Evolutionary conservation across 2,888 invertebrate genomes (phyloP).

Genomic region (Heliconius charithonia): DNA sequence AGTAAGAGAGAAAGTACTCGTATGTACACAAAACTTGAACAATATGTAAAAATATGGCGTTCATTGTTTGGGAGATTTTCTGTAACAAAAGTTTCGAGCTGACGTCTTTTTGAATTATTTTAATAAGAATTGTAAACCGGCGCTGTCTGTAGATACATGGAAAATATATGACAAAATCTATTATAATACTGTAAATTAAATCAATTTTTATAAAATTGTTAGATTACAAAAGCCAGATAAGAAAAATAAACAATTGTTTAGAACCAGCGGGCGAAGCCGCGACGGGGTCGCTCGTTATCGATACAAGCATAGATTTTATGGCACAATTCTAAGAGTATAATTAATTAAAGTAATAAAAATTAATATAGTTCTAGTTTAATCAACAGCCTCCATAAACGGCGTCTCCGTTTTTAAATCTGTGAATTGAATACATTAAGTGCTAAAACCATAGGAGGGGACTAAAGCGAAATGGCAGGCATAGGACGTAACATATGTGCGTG

Average conservation of each 20-base stretch:
- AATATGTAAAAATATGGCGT: slow-evolving; percentile 3
- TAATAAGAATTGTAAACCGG: too few species aligned
- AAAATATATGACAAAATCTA: too few species aligned
- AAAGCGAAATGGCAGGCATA: slow-evolving; percentile 39
- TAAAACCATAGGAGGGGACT: slow-evolving; percentile 37
- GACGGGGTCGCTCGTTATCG: too few species aligned
- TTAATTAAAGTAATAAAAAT: background rate
- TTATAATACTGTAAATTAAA: too few species aligned
- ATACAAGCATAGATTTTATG: too few species aligned
- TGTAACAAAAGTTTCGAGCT: background rate
- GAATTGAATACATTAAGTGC: slow-evolving; percentile 24
- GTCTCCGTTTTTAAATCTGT: background rate
- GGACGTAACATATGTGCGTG: slow-evolving; percentile 29
- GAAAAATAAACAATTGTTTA: too few species aligned
- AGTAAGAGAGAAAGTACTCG: slow-evolving; percentile 15
- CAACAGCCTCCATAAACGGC: background rate
- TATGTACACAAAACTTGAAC: background rate
- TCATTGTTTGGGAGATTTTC: slow-evolving; percentile 8
- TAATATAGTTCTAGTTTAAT: background rate
- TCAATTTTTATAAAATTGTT: too few species aligned
- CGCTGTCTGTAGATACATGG: too few species aligned
- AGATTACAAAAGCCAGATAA: too few species aligned
- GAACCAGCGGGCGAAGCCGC: too few species aligned
- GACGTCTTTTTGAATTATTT: slow-evolving; percentile 4
- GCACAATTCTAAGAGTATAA: background rate